Base-by-base conservation (phyloP, 2,888 invertebrate species). In the Coelopa pilipes region DNA sequence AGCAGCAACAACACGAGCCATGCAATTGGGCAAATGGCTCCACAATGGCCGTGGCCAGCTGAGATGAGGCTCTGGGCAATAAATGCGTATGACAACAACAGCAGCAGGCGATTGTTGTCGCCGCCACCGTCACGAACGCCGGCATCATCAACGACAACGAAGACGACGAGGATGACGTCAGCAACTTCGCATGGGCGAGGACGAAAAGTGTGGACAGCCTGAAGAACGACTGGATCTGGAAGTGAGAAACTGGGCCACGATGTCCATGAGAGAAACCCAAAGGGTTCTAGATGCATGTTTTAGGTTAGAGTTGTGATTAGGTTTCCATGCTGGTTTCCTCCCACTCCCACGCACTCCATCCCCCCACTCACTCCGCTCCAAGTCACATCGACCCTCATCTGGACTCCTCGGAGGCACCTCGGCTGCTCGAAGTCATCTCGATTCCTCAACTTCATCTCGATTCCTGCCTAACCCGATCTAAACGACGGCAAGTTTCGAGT, bases 21-120 rank as follows among this genome's bases (percentile, higher is more conserved):
- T 82, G 83, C 81, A 83, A 80, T 80, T 83, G 82, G 85, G 83
- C 84, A 77, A 83, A 83, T 80, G 83, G 65, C 11, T 17, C 84
- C 75, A 79, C 84, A 78, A 84, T 85, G 74, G 83, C 87, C 80
- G 85, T 87, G 80, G 86, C 86, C 80, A 87, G 87, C 85, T 87
- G 87, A 87, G 84, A 81, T 53, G 49, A 59, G 75, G 76, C 74
- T 46, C 11, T 17, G 34, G 65, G 70, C 46, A 66, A 19, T 46
- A 49, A 59, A 11, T 45, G n/a, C 59, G 19, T 24, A 47, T 59
- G 67, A 67, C 72, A 67, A 67, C 72, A 67, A 21, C 59, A 66
- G 15, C 72, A 72, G 34, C 66, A 66, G 17, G n/a, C 53, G n/a
- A 15, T n/a, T 53, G 53, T 53, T 53, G 53, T 53, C n/a, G 34